Percentiles rank a stretch among this genome's conserved stretches.
These are phyloP conservation scores for Arbacia lixula DNA, from an alignment of 53 echinoderm and acorn worm species.

Conservation along the genomic window DNA sequence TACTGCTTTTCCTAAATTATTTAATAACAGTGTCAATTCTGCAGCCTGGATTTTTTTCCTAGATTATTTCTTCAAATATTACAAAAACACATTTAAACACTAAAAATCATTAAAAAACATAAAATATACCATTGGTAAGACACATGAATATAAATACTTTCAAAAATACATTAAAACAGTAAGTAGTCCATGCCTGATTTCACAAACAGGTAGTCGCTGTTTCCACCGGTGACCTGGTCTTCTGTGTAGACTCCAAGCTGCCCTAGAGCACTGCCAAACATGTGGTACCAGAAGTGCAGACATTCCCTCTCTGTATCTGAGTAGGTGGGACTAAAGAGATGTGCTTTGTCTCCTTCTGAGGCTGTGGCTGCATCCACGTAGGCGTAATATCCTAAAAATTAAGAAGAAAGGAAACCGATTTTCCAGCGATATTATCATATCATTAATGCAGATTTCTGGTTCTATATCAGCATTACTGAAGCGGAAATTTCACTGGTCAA, in stretches of 20 bases:
- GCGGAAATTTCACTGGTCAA: too few species aligned
- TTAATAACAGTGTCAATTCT: too few species aligned
- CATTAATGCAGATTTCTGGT: too few species aligned
- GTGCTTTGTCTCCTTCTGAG: constrained; percentile 65
- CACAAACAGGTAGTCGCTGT: constrained; percentile 60
- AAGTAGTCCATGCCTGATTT: constrained; percentile 42
- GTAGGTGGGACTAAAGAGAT: constrained; percentile 64
- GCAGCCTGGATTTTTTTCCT: too few species aligned
- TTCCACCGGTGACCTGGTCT: constrained; percentile 52
- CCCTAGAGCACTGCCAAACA: constrained; percentile 80
- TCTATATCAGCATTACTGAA: too few species aligned
- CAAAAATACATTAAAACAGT: neutral
- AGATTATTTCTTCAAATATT: too few species aligned
- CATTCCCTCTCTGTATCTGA: constrained; percentile 72
- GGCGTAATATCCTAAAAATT: constrained; percentile 59
- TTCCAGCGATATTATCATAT: too few species aligned
- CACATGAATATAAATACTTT: too few species aligned
- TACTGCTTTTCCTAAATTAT: too few species aligned
- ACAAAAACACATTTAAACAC: too few species aligned
- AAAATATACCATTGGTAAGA: too few species aligned
- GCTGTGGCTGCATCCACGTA: constrained; percentile 73
- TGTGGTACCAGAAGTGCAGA: constrained; percentile 89
- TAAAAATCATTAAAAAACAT: too few species aligned
- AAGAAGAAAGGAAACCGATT: neutral
- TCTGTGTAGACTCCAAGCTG: constrained; percentile 61